A percentile compares a stretch with the other conserved stretches of the same genome.
phyloP scores from a whole-genome alignment of 2,113 vertebrate species.

The Campylomormyrus tamandua region DNA sequence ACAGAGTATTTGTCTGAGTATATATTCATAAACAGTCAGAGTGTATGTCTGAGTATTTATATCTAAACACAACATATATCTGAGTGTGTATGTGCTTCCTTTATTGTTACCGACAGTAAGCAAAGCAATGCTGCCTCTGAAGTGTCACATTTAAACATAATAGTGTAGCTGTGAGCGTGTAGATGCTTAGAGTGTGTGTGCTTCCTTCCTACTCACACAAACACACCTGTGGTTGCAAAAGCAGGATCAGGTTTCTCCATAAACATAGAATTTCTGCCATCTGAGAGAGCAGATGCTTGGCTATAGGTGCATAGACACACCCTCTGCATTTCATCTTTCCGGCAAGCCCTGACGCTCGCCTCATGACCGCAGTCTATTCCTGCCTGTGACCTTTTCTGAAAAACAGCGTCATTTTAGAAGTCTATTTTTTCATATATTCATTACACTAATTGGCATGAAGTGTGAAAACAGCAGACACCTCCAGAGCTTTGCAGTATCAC shows the following conservation, averaged over 20 bases:
- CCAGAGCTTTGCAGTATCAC: background rate
- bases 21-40: background rate
- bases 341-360: background rate
- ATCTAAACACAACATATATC: background rate
- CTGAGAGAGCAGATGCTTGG: background rate
- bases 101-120: background rate
- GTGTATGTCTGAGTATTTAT: background rate
- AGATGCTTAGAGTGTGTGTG: background rate
- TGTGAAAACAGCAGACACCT: background rate
- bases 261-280: background rate
- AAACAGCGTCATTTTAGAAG: background rate
- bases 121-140: background rate
- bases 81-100: background rate
- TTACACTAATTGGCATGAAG: background rate
- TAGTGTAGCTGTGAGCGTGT: background rate
- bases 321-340: background rate
- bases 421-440: background rate
- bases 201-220: background rate
- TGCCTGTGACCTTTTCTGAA: background rate
- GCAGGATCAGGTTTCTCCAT: background rate
- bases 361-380: background rate
- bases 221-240: conserved; percentile 9
- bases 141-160: background rate
- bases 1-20: background rate
- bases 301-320: background rate